A percentile compares a stretch with the other conserved stretches of the same genome.
Evolutionary conservation across 2,888 invertebrate genomes (phyloP).

Genomic region (Melieria crassipennis): DNA sequence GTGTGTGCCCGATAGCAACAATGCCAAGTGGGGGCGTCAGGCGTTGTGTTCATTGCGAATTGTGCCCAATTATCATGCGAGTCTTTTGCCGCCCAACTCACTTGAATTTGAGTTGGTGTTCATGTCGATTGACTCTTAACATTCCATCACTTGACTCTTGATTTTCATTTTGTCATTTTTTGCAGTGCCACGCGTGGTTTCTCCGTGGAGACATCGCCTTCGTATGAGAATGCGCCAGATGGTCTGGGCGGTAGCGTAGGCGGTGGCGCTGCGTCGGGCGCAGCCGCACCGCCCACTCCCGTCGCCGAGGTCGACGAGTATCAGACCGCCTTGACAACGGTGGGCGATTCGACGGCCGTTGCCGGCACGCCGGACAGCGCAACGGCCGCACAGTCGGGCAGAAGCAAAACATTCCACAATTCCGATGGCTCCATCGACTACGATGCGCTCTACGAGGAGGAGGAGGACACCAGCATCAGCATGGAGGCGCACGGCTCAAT

Average conservation of each 20-base stretch:
- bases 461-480: slow-evolving; percentile 86
- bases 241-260: slow-evolving; percentile 40
- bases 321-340: slow-evolving; percentile 51
- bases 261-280: slow-evolving; percentile 38
- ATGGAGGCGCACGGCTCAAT: slow-evolving; percentile 98
- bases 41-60: no score
- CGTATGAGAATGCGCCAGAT: slow-evolving; percentile 56
- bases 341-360: slow-evolving; percentile 40
- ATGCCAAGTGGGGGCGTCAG: no score
- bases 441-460: slow-evolving; percentile 91
- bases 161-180: background rate
- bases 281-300: slow-evolving; percentile 39
- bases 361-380: slow-evolving; percentile 21
- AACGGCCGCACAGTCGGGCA: slow-evolving; percentile 21
- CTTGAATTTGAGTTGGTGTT: no score
- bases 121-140: no score
- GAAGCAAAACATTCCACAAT: slow-evolving; percentile 57
- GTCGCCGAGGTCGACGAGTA: slow-evolving; percentile 59
- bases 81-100: no score
- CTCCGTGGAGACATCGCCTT: slow-evolving; percentile 59
- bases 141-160: no score
- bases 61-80: no score
- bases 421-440: slow-evolving; percentile 79
- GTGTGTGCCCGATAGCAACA: no score
- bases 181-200: slow-evolving; percentile 62